Evolutionary conservation across 2,888 invertebrate species (phyloP).

Genomic region (Mongoloraphidia duomilia): DNA sequence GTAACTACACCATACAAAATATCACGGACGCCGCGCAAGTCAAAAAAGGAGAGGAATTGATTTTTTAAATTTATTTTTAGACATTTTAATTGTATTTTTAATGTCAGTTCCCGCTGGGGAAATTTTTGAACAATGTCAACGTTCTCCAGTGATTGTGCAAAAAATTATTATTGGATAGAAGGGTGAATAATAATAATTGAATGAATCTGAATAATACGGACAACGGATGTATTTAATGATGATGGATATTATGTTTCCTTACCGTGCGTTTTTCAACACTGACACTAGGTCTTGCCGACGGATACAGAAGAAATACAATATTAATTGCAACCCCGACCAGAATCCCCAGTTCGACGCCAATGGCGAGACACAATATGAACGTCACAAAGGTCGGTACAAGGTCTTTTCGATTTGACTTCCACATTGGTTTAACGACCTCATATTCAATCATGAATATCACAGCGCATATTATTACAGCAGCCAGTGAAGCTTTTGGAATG

Average conservation of each 20-base stretch:
- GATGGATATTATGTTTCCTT: constrained; percentile 16
- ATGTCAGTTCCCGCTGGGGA: no score
- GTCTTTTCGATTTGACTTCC: constrained; percentile 69
- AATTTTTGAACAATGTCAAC: no score
- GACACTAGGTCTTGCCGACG: constrained; percentile 65
- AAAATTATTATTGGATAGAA: no score
- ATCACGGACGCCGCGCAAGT: no score
- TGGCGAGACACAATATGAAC: constrained; percentile 62
- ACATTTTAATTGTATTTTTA: no score
- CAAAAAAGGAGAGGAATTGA: no score
- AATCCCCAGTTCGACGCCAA: constrained; percentile 80
- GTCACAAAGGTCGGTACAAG: constrained; percentile 70
- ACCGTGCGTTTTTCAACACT: constrained; percentile 58
- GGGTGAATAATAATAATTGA: no score
- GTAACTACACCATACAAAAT: no score
- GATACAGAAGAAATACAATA: constrained; percentile 61
- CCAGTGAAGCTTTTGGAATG: constrained; percentile 78
- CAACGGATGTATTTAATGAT: neutral
- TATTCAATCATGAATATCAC: constrained; percentile 92
- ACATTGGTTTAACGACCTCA: constrained; percentile 73
- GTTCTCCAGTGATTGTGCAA: no score
- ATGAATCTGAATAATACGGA: neutral
- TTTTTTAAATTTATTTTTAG: no score
- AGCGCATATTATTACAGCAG: constrained; percentile 88
- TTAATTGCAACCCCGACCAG: constrained; percentile 68